phyloP scores from a whole-genome alignment of 2,797 vertebrate species.

The Coregonus suidteri region DNA sequence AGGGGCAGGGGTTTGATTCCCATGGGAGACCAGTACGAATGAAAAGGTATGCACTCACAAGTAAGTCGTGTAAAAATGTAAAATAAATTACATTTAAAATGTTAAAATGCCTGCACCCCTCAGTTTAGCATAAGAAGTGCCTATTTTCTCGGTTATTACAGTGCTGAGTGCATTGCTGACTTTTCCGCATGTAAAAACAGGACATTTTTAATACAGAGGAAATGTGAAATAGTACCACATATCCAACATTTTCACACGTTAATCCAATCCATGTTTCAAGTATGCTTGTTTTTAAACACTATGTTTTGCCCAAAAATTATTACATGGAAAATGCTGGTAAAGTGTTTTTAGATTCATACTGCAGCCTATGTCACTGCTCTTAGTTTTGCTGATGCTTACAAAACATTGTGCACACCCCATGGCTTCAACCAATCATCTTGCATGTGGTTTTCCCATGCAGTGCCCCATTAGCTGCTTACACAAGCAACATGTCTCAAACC shows the following conservation, averaged over 20 bases:
- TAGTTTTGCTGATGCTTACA: neutral
- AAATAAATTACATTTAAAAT: neutral
- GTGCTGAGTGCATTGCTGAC: neutral
- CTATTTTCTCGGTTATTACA: neutral
- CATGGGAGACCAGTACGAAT: too few species aligned
- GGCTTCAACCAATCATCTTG: neutral
- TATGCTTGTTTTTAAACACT: neutral
- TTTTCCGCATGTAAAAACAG: neutral
- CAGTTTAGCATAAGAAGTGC: neutral
- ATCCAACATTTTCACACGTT: neutral
- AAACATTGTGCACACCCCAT: neutral
- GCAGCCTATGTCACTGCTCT: neutral
- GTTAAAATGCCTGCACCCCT: neutral
- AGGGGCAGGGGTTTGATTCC: too few species aligned
- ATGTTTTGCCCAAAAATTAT: neutral
- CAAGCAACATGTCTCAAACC: conserved; percentile 3
- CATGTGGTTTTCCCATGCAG: neutral
- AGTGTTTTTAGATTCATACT: neutral
- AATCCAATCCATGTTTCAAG: neutral
- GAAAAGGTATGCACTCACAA: too few species aligned
- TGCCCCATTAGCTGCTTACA: neutral
- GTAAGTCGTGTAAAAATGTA: neutral
- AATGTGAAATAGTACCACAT: neutral
- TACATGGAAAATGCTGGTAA: neutral
- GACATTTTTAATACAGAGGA: neutral